Conservation (phyloP, 2,888 invertebrate genomes). For the Itoplectis maculator region DNA sequence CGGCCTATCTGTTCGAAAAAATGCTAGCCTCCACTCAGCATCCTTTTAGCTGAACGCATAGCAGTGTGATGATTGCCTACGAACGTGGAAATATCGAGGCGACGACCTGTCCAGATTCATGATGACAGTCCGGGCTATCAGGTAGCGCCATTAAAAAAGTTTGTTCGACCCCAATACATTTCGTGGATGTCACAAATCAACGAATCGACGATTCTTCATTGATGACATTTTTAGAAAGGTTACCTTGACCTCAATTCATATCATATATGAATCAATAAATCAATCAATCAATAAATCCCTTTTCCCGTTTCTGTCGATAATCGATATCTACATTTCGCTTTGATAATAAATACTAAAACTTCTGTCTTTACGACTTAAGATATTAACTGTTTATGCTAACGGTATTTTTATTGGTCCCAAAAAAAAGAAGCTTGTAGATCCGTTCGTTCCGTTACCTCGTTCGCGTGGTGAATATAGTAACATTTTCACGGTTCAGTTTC, state of each 20-base stretch:
- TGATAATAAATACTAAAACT: not conserved
- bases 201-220: not conserved
- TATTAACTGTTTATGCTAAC: no score
- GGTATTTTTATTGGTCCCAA: no score
- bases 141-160: not conserved
- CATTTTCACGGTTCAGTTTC: no score
- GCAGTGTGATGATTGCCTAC: slow-evolving; percentile 3
- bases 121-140: not conserved
- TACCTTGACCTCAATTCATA: not conserved
- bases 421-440: no score
- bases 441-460: no score
- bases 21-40: slow-evolving; percentile 4
- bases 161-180: not conserved
- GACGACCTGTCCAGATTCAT: not conserved
- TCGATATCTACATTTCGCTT: not conserved
- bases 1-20: slow-evolving; percentile 1
- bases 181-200: not conserved
- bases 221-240: not conserved
- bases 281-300: not conserved
- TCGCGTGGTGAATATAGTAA: no score
- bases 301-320: not conserved
- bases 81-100: slow-evolving; percentile 20
- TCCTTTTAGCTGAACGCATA: slow-evolving; percentile 28
- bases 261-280: no score
- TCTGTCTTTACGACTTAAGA: no score